Conservation (phyloP, 2,888 invertebrate species). For the Cryptus armator region DNA sequence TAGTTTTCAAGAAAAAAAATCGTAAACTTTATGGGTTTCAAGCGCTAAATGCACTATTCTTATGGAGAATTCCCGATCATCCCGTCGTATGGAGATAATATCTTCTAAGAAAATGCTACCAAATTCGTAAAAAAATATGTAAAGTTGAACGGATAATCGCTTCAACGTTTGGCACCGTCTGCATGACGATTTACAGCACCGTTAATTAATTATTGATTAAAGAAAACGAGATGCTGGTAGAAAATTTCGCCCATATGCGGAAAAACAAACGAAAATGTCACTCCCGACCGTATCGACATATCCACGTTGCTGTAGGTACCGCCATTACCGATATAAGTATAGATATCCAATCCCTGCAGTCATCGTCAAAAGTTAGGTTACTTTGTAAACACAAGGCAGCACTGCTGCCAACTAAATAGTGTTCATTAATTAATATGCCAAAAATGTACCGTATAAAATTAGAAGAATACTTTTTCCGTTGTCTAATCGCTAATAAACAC, state of each 20-base stretch:
- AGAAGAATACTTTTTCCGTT: no score
- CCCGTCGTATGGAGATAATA: background rate
- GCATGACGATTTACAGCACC: background rate
- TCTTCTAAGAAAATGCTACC: background rate
- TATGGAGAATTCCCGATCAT: constrained; percentile 1
- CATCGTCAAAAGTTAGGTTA: no score
- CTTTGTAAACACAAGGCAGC: no score
- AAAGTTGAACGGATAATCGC: background rate
- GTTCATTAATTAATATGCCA: no score
- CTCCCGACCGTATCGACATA: no score
- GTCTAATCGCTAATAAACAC: no score
- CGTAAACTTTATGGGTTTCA: background rate
- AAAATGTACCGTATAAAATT: no score
- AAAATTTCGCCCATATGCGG: background rate
- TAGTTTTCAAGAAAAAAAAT: constrained; percentile 15
- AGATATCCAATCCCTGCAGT: no score
- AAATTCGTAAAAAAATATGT: background rate
- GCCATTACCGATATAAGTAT: no score
- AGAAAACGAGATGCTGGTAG: background rate
- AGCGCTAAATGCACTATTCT: background rate
- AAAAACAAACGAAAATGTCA: background rate
- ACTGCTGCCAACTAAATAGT: no score
- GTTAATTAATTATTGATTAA: background rate
- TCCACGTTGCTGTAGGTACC: no score
- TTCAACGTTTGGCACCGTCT: background rate